These are phyloP conservation scores for Tolypeutes matacus DNA, from an alignment of 2,797 vertebrate species.

Conservation along the genomic window DNA sequence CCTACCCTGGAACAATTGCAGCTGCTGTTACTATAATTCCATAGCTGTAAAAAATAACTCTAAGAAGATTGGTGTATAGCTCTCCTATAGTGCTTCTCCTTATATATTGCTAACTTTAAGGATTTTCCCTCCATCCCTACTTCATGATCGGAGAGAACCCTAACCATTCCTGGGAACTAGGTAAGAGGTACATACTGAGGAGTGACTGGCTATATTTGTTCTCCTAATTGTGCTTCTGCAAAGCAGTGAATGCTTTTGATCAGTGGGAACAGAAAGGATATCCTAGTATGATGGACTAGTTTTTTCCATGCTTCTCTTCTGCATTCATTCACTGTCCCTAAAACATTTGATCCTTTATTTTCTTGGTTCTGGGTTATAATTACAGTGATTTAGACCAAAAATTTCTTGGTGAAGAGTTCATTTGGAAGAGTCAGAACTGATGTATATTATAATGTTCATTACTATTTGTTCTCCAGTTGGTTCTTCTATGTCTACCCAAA, in stretches of 20 bases:
- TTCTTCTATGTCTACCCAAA: background rate
- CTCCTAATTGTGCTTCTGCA: background rate
- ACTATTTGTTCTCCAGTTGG: background rate
- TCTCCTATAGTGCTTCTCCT: background rate
- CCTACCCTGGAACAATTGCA: background rate
- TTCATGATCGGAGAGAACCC: background rate
- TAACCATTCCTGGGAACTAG: background rate
- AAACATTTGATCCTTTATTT: slow-evolving; percentile 2
- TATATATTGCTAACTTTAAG: background rate
- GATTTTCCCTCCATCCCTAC: background rate
- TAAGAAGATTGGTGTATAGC: background rate
- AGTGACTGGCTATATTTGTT: background rate
- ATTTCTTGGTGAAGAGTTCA: background rate
- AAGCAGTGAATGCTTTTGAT: background rate
- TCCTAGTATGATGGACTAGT: background rate
- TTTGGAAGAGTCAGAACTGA: background rate
- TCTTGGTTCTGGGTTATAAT: background rate
- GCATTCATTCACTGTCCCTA: background rate
- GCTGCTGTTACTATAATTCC: background rate
- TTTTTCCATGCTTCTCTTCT: background rate
- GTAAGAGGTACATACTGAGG: background rate
- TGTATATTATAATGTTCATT: background rate
- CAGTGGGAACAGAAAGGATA: background rate
- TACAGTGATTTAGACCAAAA: background rate
- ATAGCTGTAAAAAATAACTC: background rate